Evolutionary conservation across 1,140 invertebrate species (phyloP).

Genomic region (Drosophila quadrilineata): DNA sequence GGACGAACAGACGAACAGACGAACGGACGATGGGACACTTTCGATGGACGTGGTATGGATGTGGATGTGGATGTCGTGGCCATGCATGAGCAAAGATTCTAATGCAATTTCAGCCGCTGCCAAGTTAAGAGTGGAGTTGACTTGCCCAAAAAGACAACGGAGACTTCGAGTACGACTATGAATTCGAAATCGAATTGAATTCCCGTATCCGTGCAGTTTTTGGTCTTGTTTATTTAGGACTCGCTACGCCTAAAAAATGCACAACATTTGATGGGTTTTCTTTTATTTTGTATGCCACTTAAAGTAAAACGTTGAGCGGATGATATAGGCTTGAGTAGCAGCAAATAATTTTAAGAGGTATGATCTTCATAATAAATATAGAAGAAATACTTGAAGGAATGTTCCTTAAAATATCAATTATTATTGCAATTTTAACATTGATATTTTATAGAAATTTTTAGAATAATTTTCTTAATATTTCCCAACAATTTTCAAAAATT

Average conservation of each 20-base stretch:
- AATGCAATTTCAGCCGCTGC: conserved; percentile 57
- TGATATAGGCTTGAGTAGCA: no score
- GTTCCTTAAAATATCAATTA: no score
- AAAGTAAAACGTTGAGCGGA: no score
- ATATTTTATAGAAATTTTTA: no score
- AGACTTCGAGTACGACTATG: not conserved
- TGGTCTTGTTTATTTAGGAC: conserved; percentile 76
- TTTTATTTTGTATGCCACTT: conserved; percentile 15
- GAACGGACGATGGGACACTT: conserved; percentile 3
- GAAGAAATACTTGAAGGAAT: no score
- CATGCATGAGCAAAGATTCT: conserved; percentile 74
- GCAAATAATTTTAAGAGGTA: no score
- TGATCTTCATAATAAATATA: no score
- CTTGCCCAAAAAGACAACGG: not conserved
- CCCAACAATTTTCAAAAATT: no score
- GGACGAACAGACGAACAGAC: not conserved
- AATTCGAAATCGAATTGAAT: conserved; percentile 1
- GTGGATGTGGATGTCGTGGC: conserved; percentile 47
- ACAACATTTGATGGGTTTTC: conserved; percentile 52
- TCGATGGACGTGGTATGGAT: no score
- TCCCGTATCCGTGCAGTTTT: conserved; percentile 60
- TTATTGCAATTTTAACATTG: no score
- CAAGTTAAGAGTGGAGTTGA: conserved; percentile 4
- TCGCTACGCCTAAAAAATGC: conserved; percentile 66
- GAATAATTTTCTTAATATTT: no score